These are phyloP conservation scores for Uropetala carovei DNA, from an alignment of 2,888 invertebrate species.

Conservation along the genomic window DNA sequence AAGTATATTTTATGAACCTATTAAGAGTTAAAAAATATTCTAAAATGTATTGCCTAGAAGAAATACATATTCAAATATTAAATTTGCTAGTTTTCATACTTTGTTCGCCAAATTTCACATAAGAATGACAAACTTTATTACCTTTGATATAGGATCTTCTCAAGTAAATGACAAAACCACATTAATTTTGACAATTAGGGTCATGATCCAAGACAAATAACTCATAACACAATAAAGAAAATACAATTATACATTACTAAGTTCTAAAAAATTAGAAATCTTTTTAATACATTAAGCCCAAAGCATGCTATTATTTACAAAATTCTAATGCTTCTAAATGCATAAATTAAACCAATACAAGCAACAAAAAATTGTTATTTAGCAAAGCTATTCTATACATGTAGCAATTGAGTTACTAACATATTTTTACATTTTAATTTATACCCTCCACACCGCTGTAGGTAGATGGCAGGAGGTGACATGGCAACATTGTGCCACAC, in stretches of 20 bases:
- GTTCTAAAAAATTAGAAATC: neutral
- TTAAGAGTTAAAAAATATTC: too few species aligned
- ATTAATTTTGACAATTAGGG: too few species aligned
- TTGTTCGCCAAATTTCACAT: too few species aligned
- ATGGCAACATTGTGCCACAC: slow-evolving; percentile 12
- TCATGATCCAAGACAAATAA: neutral
- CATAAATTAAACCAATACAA: neutral
- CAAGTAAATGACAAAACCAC: too few species aligned
- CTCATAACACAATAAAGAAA: neutral
- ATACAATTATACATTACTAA: neutral
- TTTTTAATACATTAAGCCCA: too few species aligned
- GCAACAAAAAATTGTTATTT: neutral
- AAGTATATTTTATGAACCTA: too few species aligned
- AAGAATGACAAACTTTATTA: too few species aligned
- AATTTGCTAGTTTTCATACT: too few species aligned
- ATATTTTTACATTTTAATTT: slow-evolving; percentile 38
- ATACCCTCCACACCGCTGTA: slow-evolving; percentile 51
- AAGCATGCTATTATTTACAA: too few species aligned
- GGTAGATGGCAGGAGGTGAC: slow-evolving; percentile 31
- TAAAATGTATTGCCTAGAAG: too few species aligned
- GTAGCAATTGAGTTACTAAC: neutral
- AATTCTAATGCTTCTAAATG: neutral
- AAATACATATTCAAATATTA: too few species aligned
- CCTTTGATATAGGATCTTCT: too few species aligned
- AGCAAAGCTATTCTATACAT: neutral